phyloP scores from a whole-genome alignment of 2,888 invertebrate genomes.

The Drosophila nigricruria region DNA sequence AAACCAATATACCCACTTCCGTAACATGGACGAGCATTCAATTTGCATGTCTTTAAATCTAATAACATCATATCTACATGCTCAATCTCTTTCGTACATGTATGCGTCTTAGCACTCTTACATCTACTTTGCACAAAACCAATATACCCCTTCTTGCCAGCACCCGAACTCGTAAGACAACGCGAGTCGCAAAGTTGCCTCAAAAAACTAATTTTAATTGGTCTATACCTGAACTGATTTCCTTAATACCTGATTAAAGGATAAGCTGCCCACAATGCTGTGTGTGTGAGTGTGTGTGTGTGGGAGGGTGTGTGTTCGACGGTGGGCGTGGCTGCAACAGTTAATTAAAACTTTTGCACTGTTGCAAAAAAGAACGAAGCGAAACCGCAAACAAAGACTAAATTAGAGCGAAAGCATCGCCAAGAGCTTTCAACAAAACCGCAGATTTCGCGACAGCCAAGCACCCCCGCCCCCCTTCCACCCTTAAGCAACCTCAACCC shows the following conservation, averaged over 20 bases:
- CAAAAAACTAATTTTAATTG: conserved; percentile 7
- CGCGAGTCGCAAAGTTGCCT: background rate
- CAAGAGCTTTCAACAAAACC: conserved; percentile 2
- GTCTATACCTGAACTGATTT: conserved; percentile 22
- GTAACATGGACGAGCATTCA: no score
- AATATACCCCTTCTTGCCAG: background rate
- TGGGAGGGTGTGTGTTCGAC: background rate
- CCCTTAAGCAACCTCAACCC: background rate
- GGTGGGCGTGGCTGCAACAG: conserved; percentile 60
- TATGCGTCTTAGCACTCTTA: no score
- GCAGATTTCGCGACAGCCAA: background rate
- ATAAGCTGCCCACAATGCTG: background rate
- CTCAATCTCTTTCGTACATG: no score
- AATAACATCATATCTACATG: no score
- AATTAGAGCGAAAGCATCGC: conserved; percentile 57
- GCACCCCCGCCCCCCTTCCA: background rate
- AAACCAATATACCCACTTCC: no score
- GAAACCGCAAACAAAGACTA: conserved; percentile 78
- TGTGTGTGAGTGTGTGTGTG: background rate
- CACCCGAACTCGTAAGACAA: no score
- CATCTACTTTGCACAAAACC: background rate
- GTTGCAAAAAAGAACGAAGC: conserved; percentile 55
- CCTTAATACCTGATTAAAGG: conserved; percentile 50
- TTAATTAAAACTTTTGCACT: conserved; percentile 77
- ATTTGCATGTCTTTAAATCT: no score